A percentile compares a stretch with the other conserved stretches of the same genome.
These are phyloP conservation scores for Holacanthella duospinosa DNA, from an alignment of 2,888 invertebrate species.

Conservation along the genomic window DNA sequence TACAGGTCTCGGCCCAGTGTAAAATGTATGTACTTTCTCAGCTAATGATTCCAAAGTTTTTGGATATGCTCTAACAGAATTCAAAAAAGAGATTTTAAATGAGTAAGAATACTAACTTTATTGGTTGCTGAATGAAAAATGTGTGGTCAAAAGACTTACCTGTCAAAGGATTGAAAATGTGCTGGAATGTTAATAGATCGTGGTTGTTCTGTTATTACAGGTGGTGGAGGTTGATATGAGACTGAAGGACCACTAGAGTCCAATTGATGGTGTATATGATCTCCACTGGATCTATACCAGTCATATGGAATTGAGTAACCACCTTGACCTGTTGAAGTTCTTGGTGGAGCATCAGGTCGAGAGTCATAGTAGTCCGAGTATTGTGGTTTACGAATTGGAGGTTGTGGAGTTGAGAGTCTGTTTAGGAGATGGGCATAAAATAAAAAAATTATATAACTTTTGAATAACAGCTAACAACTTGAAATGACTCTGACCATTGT, in stretches of 20 bases:
- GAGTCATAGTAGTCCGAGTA: slow-evolving; percentile 34
- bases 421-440: not conserved
- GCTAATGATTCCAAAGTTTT: slow-evolving; percentile 83
- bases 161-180: slow-evolving; percentile 78
- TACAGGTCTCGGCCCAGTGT: slow-evolving; percentile 47
- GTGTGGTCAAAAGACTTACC: slow-evolving; percentile 3
- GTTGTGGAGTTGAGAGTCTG: slow-evolving; percentile 34
- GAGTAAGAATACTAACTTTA: too few relatives aligned
- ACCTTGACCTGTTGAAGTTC: slow-evolving; percentile 35
- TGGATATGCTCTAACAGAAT: slow-evolving; percentile 72
- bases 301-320: slow-evolving; percentile 30
- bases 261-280: slow-evolving; percentile 3
- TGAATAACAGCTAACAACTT: too few relatives aligned
- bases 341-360: slow-evolving; percentile 29
- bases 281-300: slow-evolving; percentile 24
- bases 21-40: slow-evolving; percentile 84
- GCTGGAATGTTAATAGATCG: slow-evolving; percentile 58
- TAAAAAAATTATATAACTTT: too few relatives aligned
- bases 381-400: slow-evolving; percentile 33
- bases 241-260: slow-evolving; percentile 43
- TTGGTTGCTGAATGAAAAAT: not conserved
- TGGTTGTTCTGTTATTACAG: slow-evolving; percentile 80
- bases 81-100: slow-evolving; percentile 49
- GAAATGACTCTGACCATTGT: not conserved
- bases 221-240: slow-evolving; percentile 68